Percentiles rank a stretch among this genome's conserved stretches.
Conservation (phyloP, 2,113 vertebrate species). For the Ailuropoda melanoleuca region DNA sequence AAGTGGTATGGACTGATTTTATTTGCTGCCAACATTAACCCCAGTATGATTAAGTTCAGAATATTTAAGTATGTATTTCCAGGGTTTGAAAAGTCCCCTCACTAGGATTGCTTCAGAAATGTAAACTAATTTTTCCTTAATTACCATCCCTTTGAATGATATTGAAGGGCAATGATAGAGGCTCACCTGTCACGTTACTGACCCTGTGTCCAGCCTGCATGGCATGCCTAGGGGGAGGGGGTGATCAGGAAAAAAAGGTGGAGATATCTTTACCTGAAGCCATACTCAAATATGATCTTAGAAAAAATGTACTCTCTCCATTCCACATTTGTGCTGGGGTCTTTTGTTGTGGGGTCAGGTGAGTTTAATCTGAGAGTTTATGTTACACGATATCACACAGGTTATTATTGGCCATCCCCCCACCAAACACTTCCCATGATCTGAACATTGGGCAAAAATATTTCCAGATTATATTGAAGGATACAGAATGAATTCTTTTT, state of each 20-base stretch:
- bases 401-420: not conserved
- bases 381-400: not conserved
- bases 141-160: not conserved
- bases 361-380: not conserved
- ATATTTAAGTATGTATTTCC: constrained; percentile 35
- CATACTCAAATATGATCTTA: not conserved
- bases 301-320: not conserved
- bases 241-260: not conserved
- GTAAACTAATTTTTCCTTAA: not conserved
- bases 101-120: not conserved
- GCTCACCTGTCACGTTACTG: not conserved
- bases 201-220: not conserved
- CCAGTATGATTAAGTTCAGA: constrained; percentile 1
- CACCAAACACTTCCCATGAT: not conserved
- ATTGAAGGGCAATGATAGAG: not conserved
- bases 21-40: constrained; percentile 29
- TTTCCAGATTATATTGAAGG: not conserved
- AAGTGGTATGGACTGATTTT: constrained; percentile 38
- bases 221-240: not conserved
- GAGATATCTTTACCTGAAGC: not conserved
- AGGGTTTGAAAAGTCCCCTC: not conserved
- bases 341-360: not conserved
- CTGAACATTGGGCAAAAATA: not conserved
- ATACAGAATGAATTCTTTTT: not conserved
- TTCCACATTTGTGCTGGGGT: not conserved